Evolutionary conservation across 2,113 vertebrate species (phyloP), one percentile per base, ranked within the genome.

Genomic region (Paralichthys olivaceus): DNA sequence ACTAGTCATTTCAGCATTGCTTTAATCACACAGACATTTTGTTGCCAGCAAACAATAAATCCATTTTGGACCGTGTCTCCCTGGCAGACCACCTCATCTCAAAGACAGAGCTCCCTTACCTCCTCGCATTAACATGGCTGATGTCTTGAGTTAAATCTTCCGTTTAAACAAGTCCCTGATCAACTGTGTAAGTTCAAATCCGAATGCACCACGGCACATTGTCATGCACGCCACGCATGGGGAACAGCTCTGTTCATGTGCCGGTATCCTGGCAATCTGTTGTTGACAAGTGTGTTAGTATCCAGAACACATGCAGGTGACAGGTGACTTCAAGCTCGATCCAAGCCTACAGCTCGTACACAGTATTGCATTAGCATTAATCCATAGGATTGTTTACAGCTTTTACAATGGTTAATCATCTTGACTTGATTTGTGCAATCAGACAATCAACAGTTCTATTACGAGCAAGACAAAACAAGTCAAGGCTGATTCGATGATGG

Each of bases 1-100:
- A 17, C n/a, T 15, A 17, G n/a, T 73, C 45, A 59, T 47, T 65
- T 58, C 40, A 51, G 45, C 60, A 7, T 20, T 23, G 25, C 34
- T 65, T 70, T 73, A 66, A 64, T 75, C 47, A 22, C 43, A 29
- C 37, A 58, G 15, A 63, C 40, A n/a, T 62, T 26, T 32, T 43
- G 28, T 37, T 49, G 71, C 55, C 49, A 49, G 37, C 37, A 71
- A 56, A 45, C 17, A 69, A 29, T 47, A 57, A 29, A 9, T 32
- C 2, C 19, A 53, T 40, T 65, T 28, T 51, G 51, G 55, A 49
- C 4, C 15, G 2, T 15, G 32, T 56, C 7, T 51, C 13, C 28
- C 14, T 32, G 47, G 62, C 37, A 28, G 13, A 25, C 26, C 34
- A 17, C 56, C 4, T 64, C 12, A 12, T 55, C 56, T 28, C 14